phyloP scores from a whole-genome alignment of 1,140 invertebrate species.

The Philopotamus ludificatus region DNA sequence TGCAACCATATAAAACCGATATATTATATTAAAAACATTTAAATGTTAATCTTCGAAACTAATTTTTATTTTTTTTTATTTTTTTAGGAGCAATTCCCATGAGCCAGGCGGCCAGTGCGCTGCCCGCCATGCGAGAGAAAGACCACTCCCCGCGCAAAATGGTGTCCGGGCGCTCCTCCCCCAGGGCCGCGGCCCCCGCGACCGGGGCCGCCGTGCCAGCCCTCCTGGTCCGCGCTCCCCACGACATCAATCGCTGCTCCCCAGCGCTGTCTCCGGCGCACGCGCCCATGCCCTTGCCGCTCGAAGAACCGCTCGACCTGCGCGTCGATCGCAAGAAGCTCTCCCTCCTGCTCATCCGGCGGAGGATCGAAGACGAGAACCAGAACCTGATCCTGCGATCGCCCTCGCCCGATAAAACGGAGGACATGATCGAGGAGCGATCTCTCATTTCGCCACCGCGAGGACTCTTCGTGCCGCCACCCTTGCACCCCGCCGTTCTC shows the following conservation, averaged over 20 bases:
- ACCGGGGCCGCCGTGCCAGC: slow-evolving; percentile 17
- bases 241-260: slow-evolving; percentile 42
- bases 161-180: slow-evolving; percentile 45
- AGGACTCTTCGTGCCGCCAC: slow-evolving; percentile 48
- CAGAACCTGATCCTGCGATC: slow-evolving; percentile 63
- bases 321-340: slow-evolving; percentile 77
- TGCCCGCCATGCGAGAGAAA: slow-evolving; percentile 69
- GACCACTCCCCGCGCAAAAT: slow-evolving; percentile 76
- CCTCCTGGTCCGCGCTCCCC: slow-evolving; percentile 55
- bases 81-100: slow-evolving; percentile 41
- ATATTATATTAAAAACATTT: too few species aligned
- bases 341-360: slow-evolving; percentile 42
- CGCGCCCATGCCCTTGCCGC: slow-evolving; percentile 47
- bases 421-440: slow-evolving; percentile 44
- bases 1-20: too few species aligned
- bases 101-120: slow-evolving; percentile 42
- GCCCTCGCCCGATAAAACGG: slow-evolving; percentile 53
- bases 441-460: slow-evolving; percentile 30
- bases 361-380: slow-evolving; percentile 72
- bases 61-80: slow-evolving; percentile 18
- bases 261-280: slow-evolving; percentile 47
- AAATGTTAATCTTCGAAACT: too few species aligned
- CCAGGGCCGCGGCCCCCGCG: slow-evolving; percentile 34
- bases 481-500: slow-evolving; percentile 50
- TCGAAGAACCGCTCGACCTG: slow-evolving; percentile 78